Evolutionary conservation across 1,140 invertebrate genomes (phyloP), one percentile per base, ranked within the genome.

Genomic region (Aphidius ervi): DNA sequence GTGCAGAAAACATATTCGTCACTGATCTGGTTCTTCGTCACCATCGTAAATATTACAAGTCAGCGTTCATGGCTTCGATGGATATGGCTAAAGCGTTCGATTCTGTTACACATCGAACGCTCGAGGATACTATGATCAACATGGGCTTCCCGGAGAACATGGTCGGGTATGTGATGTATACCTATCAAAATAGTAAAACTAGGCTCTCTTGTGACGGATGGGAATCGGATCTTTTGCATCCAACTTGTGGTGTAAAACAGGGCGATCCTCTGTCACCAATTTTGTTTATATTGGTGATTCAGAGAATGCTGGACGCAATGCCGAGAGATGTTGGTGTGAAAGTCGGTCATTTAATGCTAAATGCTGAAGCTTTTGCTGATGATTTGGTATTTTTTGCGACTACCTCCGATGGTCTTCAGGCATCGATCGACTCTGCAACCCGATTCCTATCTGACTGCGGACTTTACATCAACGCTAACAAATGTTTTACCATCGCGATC

Each of bases 321-420:
- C 53, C 16, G 16, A 1, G 16, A 16, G 16, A 16, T 1, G 16
- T 16, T 16, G 16, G 16, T 16, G 16, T 16, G 16, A 16, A 65
- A 9, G 37, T 73, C 7, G 70, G 62, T 2, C 56, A 50, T 2
- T 56, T 56, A n/a, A 52, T n/a, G 5, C 16, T 70, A 7, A 72
- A 69, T 6, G 66, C 69, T 0, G 56, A 77, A 16, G 78, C 73
- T 3, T 81, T 74, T 52, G 76, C 79, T 2, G 78, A 80, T 49
- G 79, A 82, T 59, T 46, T 81, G 2, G 56, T 76, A 9, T 66
- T 78, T 1, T 47, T 80, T 9, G 64, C 73, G 5, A 64, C 68
- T 0, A 74, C 71, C 1, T 55, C 53, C 46, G 45, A 48, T 4
- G 74, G 72, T 8, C 56, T 71, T 7, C 70, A 66, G 31, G 2